Percentiles rank a stretch among this genome's conserved stretches.
phyloP scores from a whole-genome alignment of 2,797 vertebrate genomes.

The Lagorchestes hirsutus region DNA sequence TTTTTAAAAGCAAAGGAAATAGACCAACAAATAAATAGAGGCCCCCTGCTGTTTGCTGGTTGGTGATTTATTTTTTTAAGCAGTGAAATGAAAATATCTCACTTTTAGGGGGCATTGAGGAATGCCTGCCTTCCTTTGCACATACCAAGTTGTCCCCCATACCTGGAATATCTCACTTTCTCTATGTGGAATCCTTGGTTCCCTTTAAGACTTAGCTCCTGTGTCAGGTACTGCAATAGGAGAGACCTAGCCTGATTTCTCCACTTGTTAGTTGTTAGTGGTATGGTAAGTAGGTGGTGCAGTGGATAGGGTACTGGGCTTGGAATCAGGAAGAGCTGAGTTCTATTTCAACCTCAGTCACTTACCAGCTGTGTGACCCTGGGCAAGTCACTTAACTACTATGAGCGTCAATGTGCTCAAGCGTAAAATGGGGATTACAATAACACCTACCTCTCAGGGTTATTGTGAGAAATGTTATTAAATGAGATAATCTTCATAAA shows the following conservation, averaged over 20 bases:
- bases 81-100: neutral
- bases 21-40: neutral
- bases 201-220: neutral
- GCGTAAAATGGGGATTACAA: neutral
- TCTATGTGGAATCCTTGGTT: neutral
- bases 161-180: neutral
- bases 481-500: neutral
- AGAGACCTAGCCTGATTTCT: neutral
- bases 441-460: neutral
- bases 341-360: neutral
- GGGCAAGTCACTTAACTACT: neutral
- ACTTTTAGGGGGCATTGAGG: neutral
- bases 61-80: neutral
- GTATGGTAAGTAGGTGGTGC: neutral
- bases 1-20: constrained; percentile 29
- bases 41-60: neutral
- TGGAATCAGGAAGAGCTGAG: neutral
- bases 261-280: neutral
- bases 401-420: neutral
- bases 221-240: neutral
- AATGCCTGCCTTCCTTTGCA: neutral
- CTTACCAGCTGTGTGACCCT: neutral
- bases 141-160: neutral
- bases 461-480: too few relatives aligned
- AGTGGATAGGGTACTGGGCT: neutral